Base-by-base conservation (phyloP, 2,113 vertebrate genomes). In the Neodon shergylaensis region DNA sequence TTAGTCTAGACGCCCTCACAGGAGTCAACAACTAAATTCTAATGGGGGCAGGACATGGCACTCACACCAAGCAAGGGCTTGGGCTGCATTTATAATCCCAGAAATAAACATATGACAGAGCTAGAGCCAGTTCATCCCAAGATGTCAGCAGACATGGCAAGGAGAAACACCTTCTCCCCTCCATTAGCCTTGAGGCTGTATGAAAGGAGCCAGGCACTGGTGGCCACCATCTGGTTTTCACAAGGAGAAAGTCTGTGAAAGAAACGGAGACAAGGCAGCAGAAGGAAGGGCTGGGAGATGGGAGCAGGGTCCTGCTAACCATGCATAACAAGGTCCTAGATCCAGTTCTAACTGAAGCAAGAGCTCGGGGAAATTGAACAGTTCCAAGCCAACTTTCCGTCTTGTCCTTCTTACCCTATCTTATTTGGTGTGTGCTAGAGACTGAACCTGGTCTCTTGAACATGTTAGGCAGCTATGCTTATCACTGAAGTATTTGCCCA, bases 201-300 rank as follows among this genome's bases (percentile, higher is more conserved):
- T 72, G 83, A 58, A 47, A 28, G 12, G 21, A 93, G 44, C 36
- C 91, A 86, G 54, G 28, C 39, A 58, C 44, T 66, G 3, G 68
- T 82, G 78, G 16, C 54, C 73, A 83, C 87, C 68, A 58, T 74
- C 82, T 63, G 79, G n/a, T 70, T 91, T 91, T 49, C 81, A n/a
- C 0, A 0, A 36, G 44, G 58, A 72, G 52, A 70, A 83, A 94
- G n/a, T 14, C 39, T 68, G 22, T 72, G 54, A 21, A 89, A 21
- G 58, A 58, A 95, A 77, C 1, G 65, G 47, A 49, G 36, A 61
- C 76, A 47, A n/a, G 12, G 5, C 1, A 5, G 44, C 39, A 76
- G 83, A 92, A 66, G 26, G 31, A 31, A 84, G 10, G 11, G 26
- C 54, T 79, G 33, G 66, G 58, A 68, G 22, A 86, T 0, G 13